A percentile compares a stretch with the other conserved stretches of the same genome.
Conservation (phyloP, 2,113 vertebrate species). For the Crotophaga sulcirostris region DNA sequence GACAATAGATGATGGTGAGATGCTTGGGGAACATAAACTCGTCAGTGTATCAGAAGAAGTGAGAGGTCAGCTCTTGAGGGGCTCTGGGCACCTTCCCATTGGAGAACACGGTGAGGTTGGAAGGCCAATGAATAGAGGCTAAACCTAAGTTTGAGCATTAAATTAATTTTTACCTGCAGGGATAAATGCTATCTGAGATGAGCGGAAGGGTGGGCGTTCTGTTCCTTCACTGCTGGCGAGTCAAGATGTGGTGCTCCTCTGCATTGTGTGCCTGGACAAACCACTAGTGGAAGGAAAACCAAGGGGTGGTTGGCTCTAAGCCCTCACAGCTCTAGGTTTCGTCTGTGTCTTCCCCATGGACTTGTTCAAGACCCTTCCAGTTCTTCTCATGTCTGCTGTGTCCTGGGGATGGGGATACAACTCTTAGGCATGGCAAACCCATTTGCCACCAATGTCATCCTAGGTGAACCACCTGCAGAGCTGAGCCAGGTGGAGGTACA, state of each 20-base stretch:
- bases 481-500: background rate
- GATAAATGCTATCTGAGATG: background rate
- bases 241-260: accelerated
- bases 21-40: background rate
- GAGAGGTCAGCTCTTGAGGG: background rate
- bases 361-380: background rate
- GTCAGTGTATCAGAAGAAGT: background rate
- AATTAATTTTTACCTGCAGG: background rate
- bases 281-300: background rate
- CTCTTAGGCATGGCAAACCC: background rate
- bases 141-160: background rate
- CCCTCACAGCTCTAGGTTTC: background rate
- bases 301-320: background rate
- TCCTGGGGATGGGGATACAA: background rate
- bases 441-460: background rate
- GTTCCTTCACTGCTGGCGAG: background rate
- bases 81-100: background rate
- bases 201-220: accelerated
- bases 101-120: background rate
- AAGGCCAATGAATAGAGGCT: background rate
- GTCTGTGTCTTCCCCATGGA: background rate
- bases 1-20: background rate
- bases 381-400: background rate
- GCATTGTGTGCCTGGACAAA: background rate
- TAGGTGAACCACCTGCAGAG: background rate